Evolutionary conservation across 2,113 vertebrate species (phyloP).

Genomic region (Forbesichthys papilliferus): DNA sequence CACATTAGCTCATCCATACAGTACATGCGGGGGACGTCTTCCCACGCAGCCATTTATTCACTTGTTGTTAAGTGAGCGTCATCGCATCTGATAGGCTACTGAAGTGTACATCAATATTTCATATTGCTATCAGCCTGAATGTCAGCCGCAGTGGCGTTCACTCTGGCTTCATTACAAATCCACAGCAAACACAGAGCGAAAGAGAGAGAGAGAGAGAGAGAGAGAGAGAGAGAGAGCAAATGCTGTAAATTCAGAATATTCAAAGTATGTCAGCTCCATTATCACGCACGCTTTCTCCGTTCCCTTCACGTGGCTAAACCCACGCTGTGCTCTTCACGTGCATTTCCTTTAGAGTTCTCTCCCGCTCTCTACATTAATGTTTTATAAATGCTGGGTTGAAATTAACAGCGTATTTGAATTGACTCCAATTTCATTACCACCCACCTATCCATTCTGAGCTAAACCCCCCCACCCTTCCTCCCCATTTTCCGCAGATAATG

Average conservation of each 20-base stretch:
- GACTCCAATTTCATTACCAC: constrained; percentile 70
- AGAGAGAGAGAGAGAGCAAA: no score
- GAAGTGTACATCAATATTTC: constrained; percentile 51
- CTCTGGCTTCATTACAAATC: no score
- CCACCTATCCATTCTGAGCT: constrained; percentile 62
- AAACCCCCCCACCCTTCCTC: no score
- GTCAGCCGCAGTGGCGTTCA: no score
- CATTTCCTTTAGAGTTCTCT: constrained; percentile 4
- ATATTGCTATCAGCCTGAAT: constrained; percentile 33
- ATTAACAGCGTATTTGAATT: constrained; percentile 75
- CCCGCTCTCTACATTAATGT: constrained; percentile 70
- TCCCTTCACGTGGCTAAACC: constrained; percentile 25
- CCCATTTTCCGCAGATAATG: no score
- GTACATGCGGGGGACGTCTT: constrained; percentile 19
- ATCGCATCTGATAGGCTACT: no score
- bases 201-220: no score
- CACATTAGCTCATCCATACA: constrained; percentile 22
- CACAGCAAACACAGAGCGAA: no score
- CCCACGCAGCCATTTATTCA: constrained; percentile 39
- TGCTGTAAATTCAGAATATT: constrained; percentile 6
- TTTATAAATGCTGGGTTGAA: constrained; percentile 74
- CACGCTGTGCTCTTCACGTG: constrained; percentile 28
- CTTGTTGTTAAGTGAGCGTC: constrained; percentile 11
- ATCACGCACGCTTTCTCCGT: constrained; percentile 21
- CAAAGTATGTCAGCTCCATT: constrained; percentile 18